These are phyloP conservation scores for Thalassarche chlororhynchos DNA, from an alignment of 2,113 vertebrate genomes.

Conservation along the genomic window DNA sequence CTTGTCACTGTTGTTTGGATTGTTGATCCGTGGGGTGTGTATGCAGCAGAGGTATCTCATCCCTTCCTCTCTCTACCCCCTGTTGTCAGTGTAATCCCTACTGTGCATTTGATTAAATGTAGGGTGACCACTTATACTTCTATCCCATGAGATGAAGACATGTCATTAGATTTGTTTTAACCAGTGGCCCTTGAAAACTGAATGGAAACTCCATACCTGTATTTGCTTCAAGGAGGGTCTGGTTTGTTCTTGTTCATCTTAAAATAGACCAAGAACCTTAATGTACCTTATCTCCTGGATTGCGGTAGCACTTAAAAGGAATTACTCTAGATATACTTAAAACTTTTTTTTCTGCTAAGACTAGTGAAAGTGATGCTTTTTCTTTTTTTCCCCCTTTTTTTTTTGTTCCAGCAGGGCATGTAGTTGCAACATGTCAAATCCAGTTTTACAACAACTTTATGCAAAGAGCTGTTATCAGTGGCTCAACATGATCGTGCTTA, in stretches of 20 bases:
- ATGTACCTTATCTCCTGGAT: background rate
- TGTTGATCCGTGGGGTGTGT: background rate
- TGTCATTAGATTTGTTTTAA: background rate
- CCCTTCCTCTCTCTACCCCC: background rate
- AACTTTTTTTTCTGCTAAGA: background rate
- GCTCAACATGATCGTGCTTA: rapidly evolving
- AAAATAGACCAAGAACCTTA: background rate
- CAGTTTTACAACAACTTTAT: background rate
- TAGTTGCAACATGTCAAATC: background rate
- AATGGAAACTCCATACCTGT: background rate
- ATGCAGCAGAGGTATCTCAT: background rate
- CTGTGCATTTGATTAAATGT: background rate
- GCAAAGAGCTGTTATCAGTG: background rate
- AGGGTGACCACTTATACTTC: background rate
- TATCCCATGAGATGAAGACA: background rate
- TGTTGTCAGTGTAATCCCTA: background rate
- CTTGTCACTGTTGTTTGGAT: background rate
- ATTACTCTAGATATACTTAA: background rate
- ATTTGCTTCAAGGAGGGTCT: background rate
- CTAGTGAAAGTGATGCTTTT: background rate
- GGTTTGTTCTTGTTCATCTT: background rate
- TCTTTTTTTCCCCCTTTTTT: no score
- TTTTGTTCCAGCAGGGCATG: background rate
- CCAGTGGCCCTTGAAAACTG: background rate
- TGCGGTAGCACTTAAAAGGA: background rate